Evolutionary conservation across 2,797 vertebrate species (phyloP), one percentile per base, ranked within the genome.

Genomic region (Hippoglossus hippoglossus): DNA sequence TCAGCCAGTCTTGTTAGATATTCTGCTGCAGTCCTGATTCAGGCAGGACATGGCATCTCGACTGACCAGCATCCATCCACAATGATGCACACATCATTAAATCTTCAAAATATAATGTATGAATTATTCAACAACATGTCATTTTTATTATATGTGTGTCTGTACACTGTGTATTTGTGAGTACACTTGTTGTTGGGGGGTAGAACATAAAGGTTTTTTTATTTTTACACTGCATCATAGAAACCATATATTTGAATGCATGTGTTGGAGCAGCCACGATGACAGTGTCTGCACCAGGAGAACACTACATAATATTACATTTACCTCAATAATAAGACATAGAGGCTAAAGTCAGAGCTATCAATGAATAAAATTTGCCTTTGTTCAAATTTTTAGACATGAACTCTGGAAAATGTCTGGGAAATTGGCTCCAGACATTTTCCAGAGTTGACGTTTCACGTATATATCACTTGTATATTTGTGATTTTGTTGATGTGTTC

Each of bases 81-180:
- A 51, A 63, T 49, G 64, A 89, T 82, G 70, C 71, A 56, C 77
- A 83, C 84, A 89, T 94, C 88, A 93, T 92, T 92, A 91, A 91
- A 89, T 81, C 85, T 83, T 87, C 71, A 86, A 76, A 81, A 87
- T 47, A 84, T 10, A 91, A 94, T 34, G 18, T 55, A 56, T n/a
- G 81, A 94, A 93, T 94, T 87, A 94, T 94, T 93, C 87, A 94
- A 61, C 73, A 71, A 62, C 68, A 73, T 69, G 73, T 66, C 31
- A 66, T 71, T 83, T 65, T 80, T 54, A 61, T 80, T 67, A 44
- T 63, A 53, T 73, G 61, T 69, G 31, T 68, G 55, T 62, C 8
- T 62, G 21, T 53, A 63, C 59, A 24, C n/a, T 56, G 16, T 5
- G 47, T 21, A 18, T 18, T n/a, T n/a, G 8, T 21, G 8, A 5